phyloP scores from a whole-genome alignment of 2,888 invertebrate genomes.

The Ceriagrion tenellum region DNA sequence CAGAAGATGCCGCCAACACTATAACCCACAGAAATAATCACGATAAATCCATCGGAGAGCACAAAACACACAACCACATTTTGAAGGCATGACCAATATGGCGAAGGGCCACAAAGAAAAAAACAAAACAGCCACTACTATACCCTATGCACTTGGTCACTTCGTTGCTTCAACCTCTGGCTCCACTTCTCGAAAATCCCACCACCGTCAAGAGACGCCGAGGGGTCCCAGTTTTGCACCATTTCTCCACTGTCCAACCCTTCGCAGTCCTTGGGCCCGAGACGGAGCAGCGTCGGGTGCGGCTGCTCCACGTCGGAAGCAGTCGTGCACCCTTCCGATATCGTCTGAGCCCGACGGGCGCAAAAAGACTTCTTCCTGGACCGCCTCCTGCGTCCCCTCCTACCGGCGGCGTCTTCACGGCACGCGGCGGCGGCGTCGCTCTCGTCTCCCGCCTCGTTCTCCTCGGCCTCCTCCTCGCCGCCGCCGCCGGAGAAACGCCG shows the following conservation, averaged over 20 bases:
- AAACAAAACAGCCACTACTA: slow-evolving; percentile 69
- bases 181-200: slow-evolving; percentile 79
- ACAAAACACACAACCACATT: neutral
- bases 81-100: neutral
- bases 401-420: neutral
- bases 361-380: slow-evolving; percentile 37
- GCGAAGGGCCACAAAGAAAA: slow-evolving; percentile 53
- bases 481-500: slow-evolving; percentile 48
- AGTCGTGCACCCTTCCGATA: slow-evolving; percentile 35
- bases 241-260: neutral
- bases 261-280: neutral
- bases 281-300: neutral
- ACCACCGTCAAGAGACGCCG: slow-evolving; percentile 9
- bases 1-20: neutral
- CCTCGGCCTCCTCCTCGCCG: neutral
- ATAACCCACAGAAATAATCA: too few species aligned
- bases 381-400: slow-evolving; percentile 28
- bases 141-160: slow-evolving; percentile 84
- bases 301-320: slow-evolving; percentile 65
- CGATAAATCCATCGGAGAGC: neutral
- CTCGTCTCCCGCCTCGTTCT: slow-evolving; percentile 51
- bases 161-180: slow-evolving; percentile 80
- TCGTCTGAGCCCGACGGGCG: slow-evolving; percentile 37
- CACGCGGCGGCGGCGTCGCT: slow-evolving; percentile 26
- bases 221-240: slow-evolving; percentile 61